phyloP scores from a whole-genome alignment of 2,113 vertebrate species.

The Loxodonta africana region DNA sequence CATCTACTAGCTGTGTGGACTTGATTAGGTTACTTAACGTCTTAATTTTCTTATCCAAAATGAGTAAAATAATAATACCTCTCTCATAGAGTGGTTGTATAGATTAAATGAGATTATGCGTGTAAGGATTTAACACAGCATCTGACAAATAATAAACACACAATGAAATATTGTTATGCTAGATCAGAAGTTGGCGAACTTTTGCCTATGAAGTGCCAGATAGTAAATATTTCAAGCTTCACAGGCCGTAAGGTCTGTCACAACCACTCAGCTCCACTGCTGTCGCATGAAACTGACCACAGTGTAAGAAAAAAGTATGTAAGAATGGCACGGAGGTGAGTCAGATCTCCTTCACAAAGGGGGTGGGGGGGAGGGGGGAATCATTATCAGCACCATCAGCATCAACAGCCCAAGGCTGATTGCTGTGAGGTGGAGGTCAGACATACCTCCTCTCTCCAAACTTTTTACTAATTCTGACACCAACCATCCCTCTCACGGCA shows the following conservation, averaged over 20 bases:
- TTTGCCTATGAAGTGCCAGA: background rate
- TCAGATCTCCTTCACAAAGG: too few species aligned
- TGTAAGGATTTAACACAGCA: background rate
- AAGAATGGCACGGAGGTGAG: too few species aligned
- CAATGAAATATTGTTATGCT: background rate
- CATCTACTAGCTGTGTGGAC: background rate
- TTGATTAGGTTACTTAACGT: background rate
- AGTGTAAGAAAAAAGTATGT: too few species aligned
- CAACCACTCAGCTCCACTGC: background rate
- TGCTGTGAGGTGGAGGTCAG: too few species aligned
- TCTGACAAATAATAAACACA: background rate
- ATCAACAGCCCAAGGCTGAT: too few species aligned
- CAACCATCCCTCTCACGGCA: too few species aligned
- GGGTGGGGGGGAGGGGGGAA: too few species aligned
- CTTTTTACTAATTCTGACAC: too few species aligned
- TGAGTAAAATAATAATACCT: background rate
- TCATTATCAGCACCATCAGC: too few species aligned
- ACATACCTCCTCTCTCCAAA: too few species aligned
- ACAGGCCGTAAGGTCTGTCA: background rate
- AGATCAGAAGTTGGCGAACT: background rate
- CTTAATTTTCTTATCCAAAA: background rate
- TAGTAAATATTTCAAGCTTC: background rate
- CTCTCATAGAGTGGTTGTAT: background rate
- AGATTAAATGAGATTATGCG: background rate
- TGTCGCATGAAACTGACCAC: background rate